Evolutionary conservation across 37 sponge, comb jelly and placozoan genomes (phyloP), one percentile per base, ranked within the genome.

Genomic region (Ianthella basta): DNA sequence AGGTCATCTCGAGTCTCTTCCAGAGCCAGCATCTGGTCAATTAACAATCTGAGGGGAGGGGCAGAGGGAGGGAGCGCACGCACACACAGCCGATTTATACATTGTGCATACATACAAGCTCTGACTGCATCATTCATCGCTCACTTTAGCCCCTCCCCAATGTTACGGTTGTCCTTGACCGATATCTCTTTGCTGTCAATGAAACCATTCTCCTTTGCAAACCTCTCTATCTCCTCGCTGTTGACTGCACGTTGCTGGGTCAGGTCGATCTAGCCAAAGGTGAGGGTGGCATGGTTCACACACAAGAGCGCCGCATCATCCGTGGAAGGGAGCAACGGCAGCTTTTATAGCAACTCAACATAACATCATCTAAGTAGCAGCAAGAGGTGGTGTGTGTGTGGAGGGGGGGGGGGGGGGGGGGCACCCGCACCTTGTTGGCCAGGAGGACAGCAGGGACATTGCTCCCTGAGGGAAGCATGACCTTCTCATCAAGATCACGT

Each of bases 371-470:
- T 29, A n/a, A n/a, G n/a, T n/a, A n/a, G n/a, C n/a, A 72, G 34
- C 23, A 56, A 56, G 35, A 29, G 32, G 32, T 32, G 32, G 16
- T 24, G 34, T 29, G 27, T 77, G 78, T 15, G 8, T 44, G 50
- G 50, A 44, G 50, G 50, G 8, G 50, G 50, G 6, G 8, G 50
- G 3, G 50, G 3, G 50, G 24, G 13, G 79, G 5, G 50, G 3
- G 55, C 24, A 56, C 16, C 25, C 34, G 23, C 34, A 93, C 93
- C 80, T 93, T 93, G 79, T 93, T 93, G 32, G 83, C 86, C 27
- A 93, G 79, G 56, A 93, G 86, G 20, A 93, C 63, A 44, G 87
- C 84, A 27, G 93, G 93, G 21, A 93, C 80, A 0, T 73, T 72
- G 30, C 83, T 74, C 0, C 93, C 93, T 85, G 84, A 86, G 16